Base-by-base conservation (phyloP, 2,797 vertebrate species). In the Alexandromys oeconomus region DNA sequence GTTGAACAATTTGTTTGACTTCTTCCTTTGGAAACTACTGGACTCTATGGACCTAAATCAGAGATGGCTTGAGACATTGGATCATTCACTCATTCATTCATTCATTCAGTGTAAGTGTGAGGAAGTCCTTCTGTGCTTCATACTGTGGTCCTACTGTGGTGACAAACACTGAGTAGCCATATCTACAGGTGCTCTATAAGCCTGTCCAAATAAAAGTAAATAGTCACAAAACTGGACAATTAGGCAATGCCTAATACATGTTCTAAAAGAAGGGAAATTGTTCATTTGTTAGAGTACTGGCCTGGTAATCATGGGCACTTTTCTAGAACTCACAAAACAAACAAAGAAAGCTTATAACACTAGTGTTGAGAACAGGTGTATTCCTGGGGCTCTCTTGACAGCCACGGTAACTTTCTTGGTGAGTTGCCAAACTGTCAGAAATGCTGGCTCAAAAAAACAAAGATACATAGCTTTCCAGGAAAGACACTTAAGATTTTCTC, bases 51-150 rank as follows among this genome's bases (percentile, higher is more conserved):
- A 7, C 34, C 12, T 54, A 61, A 13, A 89, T 6, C 6, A n/a
- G 34, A 59, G 19, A 73, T 21, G 11, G 1, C 23, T 51, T 80
- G 85, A 65, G 29, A 71, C 12, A 27, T 65, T 8, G 67, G 54
- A 67, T 63, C 48, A 27, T 46, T 92, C 15, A 19, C 51, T 88
- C 21, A 12, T 29, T 95, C 14, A 17, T 57, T 84, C 54, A 5
- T 61, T 17, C 37, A 87, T 74, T 25, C 34, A 34, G 17, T 0
- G 0, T 48, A 61, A 57, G 31, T 61, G 25, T 71, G 40, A 89
- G 17, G 0, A 57, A 54, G 17, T n/a, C 34, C 2, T n/a, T 1
- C 17, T 65, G 4, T 25, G 1, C 34, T 9, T 0, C 6, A 73
- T 1, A 3, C 6, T 12, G 8, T 13, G 3, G 14, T 40, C 61